Base-by-base conservation (phyloP, 2,888 invertebrate genomes). In the Dicyrtomina minuta region DNA sequence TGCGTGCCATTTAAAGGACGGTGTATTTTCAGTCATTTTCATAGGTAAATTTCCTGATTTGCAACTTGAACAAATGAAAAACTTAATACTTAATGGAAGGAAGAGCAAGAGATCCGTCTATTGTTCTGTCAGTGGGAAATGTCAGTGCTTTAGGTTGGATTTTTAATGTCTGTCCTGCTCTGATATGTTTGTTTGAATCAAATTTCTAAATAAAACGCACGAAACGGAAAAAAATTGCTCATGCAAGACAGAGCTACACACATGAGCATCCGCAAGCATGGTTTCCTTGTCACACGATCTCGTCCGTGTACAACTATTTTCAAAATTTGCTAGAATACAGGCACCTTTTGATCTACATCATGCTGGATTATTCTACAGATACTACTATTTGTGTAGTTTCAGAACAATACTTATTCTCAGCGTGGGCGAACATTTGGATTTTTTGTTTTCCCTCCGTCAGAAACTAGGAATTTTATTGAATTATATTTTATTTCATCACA, bases 81-180 rank as follows among this genome's bases (percentile, higher is more conserved):
- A 27, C 26, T 55, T 55, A n/a, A n/a, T n/a, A n/a, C n/a, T n/a
- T n/a, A n/a, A n/a, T n/a, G n/a, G 26, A 55, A 55, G 55, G 55
- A 55, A 55, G 27, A 58, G 27, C 44, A 44, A 61, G 65, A 65
- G 64, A 62, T 66, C 55, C 68, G 56, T 53, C 73, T 69, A 73
- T 73, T 73, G 73, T 73, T 71, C 73, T 73, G 73, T 73, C 73
- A 73, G 55, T 53, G 51, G 66, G 62, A 69, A 73, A 70, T 68
- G 70, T 64, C 68, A 73, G 51, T 43, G 60, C 41, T 61, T n/a
- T n/a, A 8, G 33, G 33, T 33, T 33, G 33, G 65, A 65, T 53
- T 53, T 41, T 56, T 8, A n/a, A 20, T 51, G 22, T 51, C 17
- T 20, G 51, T 53, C 22, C 22, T 20, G 12, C 22, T 22, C 26